A percentile compares a stretch with the other conserved stretches of the same genome.
Conservation (phyloP, 2,888 invertebrate genomes). For the Eutolmus rufibarbis region DNA sequence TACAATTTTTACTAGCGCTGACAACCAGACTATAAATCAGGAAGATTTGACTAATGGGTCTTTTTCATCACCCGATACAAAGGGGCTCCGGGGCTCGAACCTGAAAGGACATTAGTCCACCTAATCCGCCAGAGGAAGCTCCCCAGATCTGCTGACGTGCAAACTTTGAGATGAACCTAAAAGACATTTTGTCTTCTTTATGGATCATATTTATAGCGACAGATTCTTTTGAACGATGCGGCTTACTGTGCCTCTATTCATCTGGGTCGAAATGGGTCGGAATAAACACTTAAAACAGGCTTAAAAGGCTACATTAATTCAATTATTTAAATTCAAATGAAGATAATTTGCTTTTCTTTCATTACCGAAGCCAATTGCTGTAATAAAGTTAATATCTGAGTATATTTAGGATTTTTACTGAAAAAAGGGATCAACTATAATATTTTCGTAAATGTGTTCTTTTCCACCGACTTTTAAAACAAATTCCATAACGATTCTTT, state of each 20-base stretch:
- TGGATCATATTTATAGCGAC: not conserved
- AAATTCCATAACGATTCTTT: no score
- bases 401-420: no score
- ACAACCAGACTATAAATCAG: not conserved
- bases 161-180: not conserved
- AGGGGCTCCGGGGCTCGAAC: not conserved
- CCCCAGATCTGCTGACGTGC: not conserved
- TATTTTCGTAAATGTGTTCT: no score
- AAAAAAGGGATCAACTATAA: not conserved
- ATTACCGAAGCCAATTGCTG: not conserved
- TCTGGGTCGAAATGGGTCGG: not conserved
- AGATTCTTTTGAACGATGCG: not conserved
- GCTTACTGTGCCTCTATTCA: not conserved
- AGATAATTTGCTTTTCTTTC: not conserved
- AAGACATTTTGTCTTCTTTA: not conserved
- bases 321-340: not conserved
- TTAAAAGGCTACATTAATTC: not conserved
- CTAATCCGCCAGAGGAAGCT: not conserved
- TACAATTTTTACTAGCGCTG: not conserved
- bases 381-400: not conserved
- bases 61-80: not conserved
- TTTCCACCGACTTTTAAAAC: no score
- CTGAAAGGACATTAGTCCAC: not conserved
- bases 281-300: not conserved
- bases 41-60: not conserved